phyloP scores from a whole-genome alignment of 2,888 invertebrate genomes.

The Aphelenchoides bicaudatus region DNA sequence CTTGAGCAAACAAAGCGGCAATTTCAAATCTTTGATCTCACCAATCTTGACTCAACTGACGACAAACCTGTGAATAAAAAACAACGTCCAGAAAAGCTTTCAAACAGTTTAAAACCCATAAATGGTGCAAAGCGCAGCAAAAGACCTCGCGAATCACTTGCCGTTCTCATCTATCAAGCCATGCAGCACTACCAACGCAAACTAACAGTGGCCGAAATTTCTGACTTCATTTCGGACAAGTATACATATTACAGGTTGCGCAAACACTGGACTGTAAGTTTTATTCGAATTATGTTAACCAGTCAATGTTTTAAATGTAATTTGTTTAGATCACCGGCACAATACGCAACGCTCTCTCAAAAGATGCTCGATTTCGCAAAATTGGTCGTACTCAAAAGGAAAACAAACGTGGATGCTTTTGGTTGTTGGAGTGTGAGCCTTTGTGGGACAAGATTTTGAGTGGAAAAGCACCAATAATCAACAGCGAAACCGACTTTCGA shows the following conservation, averaged over 20 bases:
- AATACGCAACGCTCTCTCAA: conserved; percentile 1
- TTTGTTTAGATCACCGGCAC: conserved; percentile 4
- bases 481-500: neutral
- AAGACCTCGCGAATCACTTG: neutral
- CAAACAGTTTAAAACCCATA: too few species aligned
- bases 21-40: too few species aligned
- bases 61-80: too few species aligned
- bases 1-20: too few species aligned
- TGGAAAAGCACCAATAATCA: conserved; percentile 9
- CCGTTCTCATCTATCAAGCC: conserved; percentile 8
- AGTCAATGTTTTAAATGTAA: neutral
- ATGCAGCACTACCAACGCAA: neutral
- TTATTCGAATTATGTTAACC: neutral
- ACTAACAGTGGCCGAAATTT: conserved; percentile 2
- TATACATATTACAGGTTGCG: neutral
- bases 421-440: too few species aligned
- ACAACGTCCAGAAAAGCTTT: too few species aligned
- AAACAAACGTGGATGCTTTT: too few species aligned
- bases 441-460: conserved; percentile 3
- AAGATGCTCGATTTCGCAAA: neutral
- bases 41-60: too few species aligned
- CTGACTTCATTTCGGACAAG: neutral
- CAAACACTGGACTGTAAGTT: conserved; percentile 6
- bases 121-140: neutral
- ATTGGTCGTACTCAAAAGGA: too few species aligned